Evolutionary conservation across 2,113 vertebrate genomes (phyloP), one percentile per base, ranked within the genome.

Genomic region (Macquaria australasica): DNA sequence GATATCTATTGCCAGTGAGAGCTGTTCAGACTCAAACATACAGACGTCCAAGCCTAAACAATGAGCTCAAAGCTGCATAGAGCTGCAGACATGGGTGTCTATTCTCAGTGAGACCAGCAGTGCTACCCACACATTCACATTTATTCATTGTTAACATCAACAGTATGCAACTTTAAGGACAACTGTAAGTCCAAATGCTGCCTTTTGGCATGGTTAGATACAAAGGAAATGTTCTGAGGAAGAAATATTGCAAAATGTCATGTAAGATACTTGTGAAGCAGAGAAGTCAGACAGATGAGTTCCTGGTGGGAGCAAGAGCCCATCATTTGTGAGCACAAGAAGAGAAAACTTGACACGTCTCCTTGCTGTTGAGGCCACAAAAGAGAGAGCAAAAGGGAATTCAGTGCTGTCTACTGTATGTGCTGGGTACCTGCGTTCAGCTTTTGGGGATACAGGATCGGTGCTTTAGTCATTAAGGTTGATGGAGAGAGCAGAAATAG

Each of bases 401-500:
- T 76, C 58, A 71, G 3, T 11, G 68, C n/a, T 67, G 25, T 48
- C 20, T 51, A 1, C 28, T 59, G n/a, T 75, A 18, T 64, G n/a
- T 60, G 58, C 59, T 81, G 18, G 50, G 31, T 67, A 53, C 76
- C 21, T 48, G 78, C 63, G 62, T 64, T 70, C 25, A 56, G 55
- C 81, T 58, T 63, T 51, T n/a, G 31, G 4, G 62, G 74, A 31
- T 56, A 55, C 56, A 58, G 82, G n/a, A 67, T 82, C 34, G 45
- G 75, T 81, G 51, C 74, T 77, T 58, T 81, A 31, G 74, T 63
- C 73, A 82, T 83, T 81, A 66, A 78, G 77, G 77, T 62, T 86
- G 78, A 87, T 88, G 73, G 60, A 84, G 39, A 70, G 60, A 82
- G 75, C 64, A 79, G 73, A 68, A 84, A 87, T 66, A 68, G 34